Evolutionary conservation across 2,888 invertebrate genomes (phyloP).

Genomic region (Nomada fabriciana): DNA sequence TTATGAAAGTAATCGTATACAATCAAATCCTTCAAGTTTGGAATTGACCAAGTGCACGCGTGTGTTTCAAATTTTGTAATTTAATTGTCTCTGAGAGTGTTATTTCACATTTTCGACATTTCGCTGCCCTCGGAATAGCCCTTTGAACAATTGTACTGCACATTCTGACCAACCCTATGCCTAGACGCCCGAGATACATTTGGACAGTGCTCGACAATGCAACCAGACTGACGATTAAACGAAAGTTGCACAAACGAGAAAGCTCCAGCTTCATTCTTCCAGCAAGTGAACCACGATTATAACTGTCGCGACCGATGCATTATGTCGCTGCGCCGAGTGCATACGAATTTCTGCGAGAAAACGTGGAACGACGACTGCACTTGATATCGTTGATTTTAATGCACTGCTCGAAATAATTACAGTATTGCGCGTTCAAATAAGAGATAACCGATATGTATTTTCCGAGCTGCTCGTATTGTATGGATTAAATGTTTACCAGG

Average conservation of each 20-base stretch:
- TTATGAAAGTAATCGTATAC: too few relatives aligned
- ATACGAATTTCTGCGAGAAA: background rate
- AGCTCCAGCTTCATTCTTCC: background rate
- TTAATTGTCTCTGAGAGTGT: too few relatives aligned
- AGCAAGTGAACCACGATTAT: background rate
- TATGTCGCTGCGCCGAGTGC: background rate
- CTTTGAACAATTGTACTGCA: too few relatives aligned
- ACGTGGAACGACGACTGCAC: background rate
- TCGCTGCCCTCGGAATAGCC: too few relatives aligned
- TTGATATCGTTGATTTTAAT: background rate
- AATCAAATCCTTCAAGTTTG: too few relatives aligned
- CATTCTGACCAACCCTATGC: background rate
- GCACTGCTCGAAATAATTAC: constrained; percentile 8
- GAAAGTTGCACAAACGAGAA: constrained; percentile 16
- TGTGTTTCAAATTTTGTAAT: too few relatives aligned
- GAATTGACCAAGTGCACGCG: too few relatives aligned
- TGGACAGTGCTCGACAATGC: background rate
- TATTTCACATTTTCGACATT: too few relatives aligned
- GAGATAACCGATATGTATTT: background rate
- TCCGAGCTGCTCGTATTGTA: background rate
- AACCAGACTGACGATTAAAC: background rate
- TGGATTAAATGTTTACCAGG: background rate
- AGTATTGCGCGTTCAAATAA: background rate
- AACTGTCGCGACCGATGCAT: constrained; percentile 1
- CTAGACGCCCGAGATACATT: background rate